Base-by-base conservation (phyloP, 2,797 vertebrate species). In the Typhlichthys eigenmanni region DNA sequence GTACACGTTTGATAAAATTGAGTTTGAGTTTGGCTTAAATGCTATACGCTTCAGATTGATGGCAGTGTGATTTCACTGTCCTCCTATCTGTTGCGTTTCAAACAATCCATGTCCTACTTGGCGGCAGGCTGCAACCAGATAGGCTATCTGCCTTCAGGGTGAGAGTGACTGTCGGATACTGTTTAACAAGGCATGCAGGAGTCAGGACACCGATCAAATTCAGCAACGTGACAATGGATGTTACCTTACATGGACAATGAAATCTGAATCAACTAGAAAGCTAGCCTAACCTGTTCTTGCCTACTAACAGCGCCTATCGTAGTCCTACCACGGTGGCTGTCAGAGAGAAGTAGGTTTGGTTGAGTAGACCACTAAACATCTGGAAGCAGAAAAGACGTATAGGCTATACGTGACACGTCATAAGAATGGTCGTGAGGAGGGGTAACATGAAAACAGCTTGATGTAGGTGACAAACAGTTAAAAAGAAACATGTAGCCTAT, bases 11-110 rank as follows among this genome's bases (percentile, higher is more conserved):
- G 66, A 74, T 62, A 74, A 49, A 50, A 57, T 5, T 67, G 72
- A 68, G 50, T 71, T 69, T 57, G 24, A 24, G 24, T 24, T 24
- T 24, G 3, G 24, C 24, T 3, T 24, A 24, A 24, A 24, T 51
- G 48, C 47, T 24, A 58, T 43, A 43, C 53, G 19, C 61, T 47
- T 24, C 24, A 24, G 24, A 24, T 24, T 45, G 43, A 50, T 6
- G 1, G 17, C 48, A 7, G 78, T 60, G 59, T 85, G 55, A 50
- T 88, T 79, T 68, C 82, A 54, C 10, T 0, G 58, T 55, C 24
- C 64, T 55, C 24, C 64, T 59, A 24, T 3, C 65, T 11, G 52
- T 74, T 64, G 68, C 64, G 68, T 78, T 58, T 82, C 75, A 82
- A 82, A 78, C 53, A 64, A 75, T 55, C 74, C 55, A 55, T 10